Conservation (phyloP, 2,113 vertebrate species). For the Cisticola juncidis region DNA sequence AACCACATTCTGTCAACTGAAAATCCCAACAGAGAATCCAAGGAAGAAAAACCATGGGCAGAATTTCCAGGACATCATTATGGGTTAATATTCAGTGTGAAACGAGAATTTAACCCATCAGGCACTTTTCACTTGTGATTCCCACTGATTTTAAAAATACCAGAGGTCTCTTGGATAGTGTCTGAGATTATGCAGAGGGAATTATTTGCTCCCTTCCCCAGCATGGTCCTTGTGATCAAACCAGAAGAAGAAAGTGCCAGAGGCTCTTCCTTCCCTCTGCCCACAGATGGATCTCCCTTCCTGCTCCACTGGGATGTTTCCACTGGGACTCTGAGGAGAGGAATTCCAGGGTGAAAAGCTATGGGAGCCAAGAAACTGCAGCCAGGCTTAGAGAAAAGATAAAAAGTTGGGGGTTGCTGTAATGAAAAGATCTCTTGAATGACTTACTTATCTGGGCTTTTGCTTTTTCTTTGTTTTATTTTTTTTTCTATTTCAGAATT, state of each 20-base stretch:
- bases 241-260: neutral
- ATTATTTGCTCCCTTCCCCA: neutral
- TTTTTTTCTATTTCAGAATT: conserved; percentile 52
- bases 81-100: neutral
- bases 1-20: neutral
- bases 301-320: neutral
- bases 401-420: neutral
- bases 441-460: neutral
- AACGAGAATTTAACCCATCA: neutral
- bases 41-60: neutral
- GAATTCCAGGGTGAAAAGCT: neutral
- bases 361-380: neutral
- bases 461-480: neutral
- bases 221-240: neutral
- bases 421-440: neutral
- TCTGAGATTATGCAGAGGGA: neutral
- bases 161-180: neutral
- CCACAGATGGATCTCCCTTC: neutral
- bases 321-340: neutral
- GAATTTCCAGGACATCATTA: neutral
- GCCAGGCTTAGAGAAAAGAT: neutral
- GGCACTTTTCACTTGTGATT: neutral
- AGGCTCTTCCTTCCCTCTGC: neutral
- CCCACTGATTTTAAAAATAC: neutral
- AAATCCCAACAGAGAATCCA: neutral